Base-by-base conservation (phyloP, 2,888 invertebrate genomes). In the Holacanthella duospinosa region DNA sequence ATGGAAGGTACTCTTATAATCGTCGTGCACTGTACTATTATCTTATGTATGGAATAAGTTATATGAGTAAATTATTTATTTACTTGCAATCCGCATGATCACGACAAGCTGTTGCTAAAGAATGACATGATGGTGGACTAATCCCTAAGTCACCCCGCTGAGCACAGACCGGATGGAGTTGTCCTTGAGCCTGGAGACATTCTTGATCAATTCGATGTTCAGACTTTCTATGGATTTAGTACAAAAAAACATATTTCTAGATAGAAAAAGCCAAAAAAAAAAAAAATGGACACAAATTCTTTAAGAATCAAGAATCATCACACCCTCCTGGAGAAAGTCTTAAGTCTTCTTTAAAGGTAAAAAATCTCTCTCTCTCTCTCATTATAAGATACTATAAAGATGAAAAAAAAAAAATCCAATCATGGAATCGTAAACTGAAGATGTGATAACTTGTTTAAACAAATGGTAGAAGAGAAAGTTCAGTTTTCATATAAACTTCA, bases 151-250 rank as follows among this genome's bases (percentile, higher is more conserved):
- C 84, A 64, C 86, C 84, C 63, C 89, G 83, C 78, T 90, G 89
- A 59, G 92, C 92, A 77, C 93, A 93, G 55, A 86, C 84, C 12
- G 93, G 93, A 78, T 93, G 92, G 68, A 93, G 83, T 75, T 88
- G 87, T 78, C 92, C 89, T 78, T 92, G 91, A 67, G 93, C 90
- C 74, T 88, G 83, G 82, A 90, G 85, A 80, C 93, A 93, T 68
- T 87, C 86, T 36, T 68, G 69, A 76, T 91, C 90, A 76, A 89
- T 86, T 74, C 86, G 87, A 79, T 87, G 87, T 75, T 88, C 87
- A 43, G 89, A 87, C 85, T 90, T 91, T 80, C 91, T 92, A 77
- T 48, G 61, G 61, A 55, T 43, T 43, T 60, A 48, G 16, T 16
- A 36, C 36, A 36, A 6, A 36, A 36, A 36, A 36, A 9, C 36